These are phyloP conservation scores for Glyphotaelius pellucidus DNA, from an alignment of 2,888 invertebrate genomes.

Conservation along the genomic window DNA sequence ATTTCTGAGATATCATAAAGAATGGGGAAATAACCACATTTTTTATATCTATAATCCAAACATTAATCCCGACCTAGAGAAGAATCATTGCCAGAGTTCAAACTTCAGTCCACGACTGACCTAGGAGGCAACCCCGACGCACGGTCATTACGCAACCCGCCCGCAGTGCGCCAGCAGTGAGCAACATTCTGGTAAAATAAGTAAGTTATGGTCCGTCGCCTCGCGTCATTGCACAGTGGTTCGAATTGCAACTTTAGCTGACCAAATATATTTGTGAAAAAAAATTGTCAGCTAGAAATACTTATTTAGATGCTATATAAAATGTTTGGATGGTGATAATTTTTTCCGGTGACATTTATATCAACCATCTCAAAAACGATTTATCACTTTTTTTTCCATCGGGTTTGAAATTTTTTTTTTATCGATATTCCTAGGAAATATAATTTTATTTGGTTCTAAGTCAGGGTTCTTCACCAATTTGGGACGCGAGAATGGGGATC, in stretches of 20 bases:
- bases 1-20: background rate
- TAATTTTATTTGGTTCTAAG: too few relatives aligned
- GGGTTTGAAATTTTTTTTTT: too few relatives aligned
- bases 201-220: background rate
- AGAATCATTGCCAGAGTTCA: conserved; percentile 25
- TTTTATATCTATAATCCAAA: background rate
- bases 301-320: too few relatives aligned
- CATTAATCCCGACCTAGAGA: background rate
- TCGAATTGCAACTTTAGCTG: background rate
- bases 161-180: background rate
- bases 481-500: too few relatives aligned
- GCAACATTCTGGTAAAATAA: background rate
- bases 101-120: background rate
- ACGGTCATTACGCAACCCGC: conserved; percentile 18
- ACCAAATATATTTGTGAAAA: background rate
- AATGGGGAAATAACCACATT: background rate
- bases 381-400: too few relatives aligned
- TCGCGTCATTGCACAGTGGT: background rate
- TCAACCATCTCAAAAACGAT: too few relatives aligned
- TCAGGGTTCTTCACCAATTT: too few relatives aligned
- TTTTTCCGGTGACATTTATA: too few relatives aligned
- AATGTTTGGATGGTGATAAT: too few relatives aligned
- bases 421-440: too few relatives aligned
- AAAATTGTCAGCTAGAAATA: background rate
- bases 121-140: conserved; percentile 24